Percentiles rank a stretch among this genome's conserved stretches.
phyloP scores from a whole-genome alignment of 2,888 invertebrate species.

The Catocala sponsa region DNA sequence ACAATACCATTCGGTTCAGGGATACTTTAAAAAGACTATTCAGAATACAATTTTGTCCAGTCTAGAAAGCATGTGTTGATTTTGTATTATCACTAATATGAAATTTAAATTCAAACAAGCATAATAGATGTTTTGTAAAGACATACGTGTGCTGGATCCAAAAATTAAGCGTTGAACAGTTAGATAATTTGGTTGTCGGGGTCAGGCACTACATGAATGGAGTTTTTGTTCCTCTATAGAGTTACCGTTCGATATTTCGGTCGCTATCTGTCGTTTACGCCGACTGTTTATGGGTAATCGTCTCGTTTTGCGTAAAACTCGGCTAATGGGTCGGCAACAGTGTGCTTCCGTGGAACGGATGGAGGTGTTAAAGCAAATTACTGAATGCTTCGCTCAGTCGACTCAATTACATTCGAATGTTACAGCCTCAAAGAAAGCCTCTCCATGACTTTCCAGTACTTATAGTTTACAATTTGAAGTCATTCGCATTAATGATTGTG shows the following conservation, averaged over 20 bases:
- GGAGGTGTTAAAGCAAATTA: constrained; percentile 43
- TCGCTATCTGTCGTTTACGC: constrained; percentile 52
- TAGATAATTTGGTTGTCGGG: constrained; percentile 73
- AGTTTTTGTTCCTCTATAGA: constrained; percentile 66
- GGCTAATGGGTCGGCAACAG: constrained; percentile 66
- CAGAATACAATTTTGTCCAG: constrained; percentile 41
- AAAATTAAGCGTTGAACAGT: constrained; percentile 74
- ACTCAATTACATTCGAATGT: constrained; percentile 41
- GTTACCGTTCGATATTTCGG: constrained; percentile 68
- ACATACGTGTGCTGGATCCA: constrained; percentile 63
- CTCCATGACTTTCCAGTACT: constrained; percentile 39
- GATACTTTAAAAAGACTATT: constrained; percentile 23
- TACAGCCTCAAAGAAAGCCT: too few species aligned
- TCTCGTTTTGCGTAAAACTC: constrained; percentile 62
- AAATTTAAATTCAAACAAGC: constrained; percentile 58
- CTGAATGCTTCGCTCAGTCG: constrained; percentile 32
- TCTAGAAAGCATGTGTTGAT: constrained; percentile 61
- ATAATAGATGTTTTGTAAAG: constrained; percentile 62
- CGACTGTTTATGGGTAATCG: constrained; percentile 63
- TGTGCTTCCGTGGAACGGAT: constrained; percentile 49
- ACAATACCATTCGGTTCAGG: not conserved
- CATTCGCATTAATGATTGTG: constrained; percentile 44
- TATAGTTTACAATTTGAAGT: constrained; percentile 44
- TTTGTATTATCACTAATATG: constrained; percentile 60
- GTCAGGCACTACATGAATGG: constrained; percentile 68